phyloP scores from a whole-genome alignment of 2,888 invertebrate species.

The Sesia apiformis region DNA sequence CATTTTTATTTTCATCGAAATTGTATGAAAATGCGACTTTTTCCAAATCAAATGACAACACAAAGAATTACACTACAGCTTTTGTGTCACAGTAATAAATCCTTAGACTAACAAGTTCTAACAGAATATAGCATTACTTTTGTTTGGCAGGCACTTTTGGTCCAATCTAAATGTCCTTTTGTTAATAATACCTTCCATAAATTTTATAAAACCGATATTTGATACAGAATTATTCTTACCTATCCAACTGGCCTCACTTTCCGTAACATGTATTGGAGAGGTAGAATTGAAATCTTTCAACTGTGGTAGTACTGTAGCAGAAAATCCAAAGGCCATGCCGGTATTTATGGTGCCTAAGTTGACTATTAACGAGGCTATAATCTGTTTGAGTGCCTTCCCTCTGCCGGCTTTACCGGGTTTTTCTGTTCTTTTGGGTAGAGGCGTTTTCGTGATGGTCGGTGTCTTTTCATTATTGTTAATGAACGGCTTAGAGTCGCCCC shows the following conservation, averaged over 20 bases:
- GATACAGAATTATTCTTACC: conserved; percentile 51
- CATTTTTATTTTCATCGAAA: no score
- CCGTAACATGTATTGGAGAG: conserved; percentile 58
- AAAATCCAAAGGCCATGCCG: conserved; percentile 81
- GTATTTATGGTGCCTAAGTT: conserved; percentile 81
- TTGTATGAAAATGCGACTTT: no score
- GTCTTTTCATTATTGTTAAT: conserved; percentile 46
- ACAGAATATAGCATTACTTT: no score
- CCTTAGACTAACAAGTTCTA: no score
- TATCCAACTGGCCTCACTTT: conserved; percentile 78
- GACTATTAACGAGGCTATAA: conserved; percentile 77
- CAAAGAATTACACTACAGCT: no score
- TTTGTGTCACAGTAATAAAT: no score
- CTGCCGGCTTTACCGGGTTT: conserved; percentile 40
- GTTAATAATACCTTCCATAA: no score
- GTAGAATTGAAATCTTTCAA: conserved; percentile 59
- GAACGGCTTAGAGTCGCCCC: conserved; percentile 53
- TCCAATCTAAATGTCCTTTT: no score
- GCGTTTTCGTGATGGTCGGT: conserved; percentile 33
- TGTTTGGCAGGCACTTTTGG: no score
- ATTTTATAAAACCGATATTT: no score
- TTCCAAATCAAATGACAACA: no score
- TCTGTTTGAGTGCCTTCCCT: conserved; percentile 69
- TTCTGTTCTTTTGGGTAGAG: conserved; percentile 23
- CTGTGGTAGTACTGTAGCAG: conserved; percentile 79